A percentile compares a stretch with the other conserved stretches of the same genome.
phyloP scores from a whole-genome alignment of 2,888 invertebrate genomes.

The Aphrophora alni region DNA sequence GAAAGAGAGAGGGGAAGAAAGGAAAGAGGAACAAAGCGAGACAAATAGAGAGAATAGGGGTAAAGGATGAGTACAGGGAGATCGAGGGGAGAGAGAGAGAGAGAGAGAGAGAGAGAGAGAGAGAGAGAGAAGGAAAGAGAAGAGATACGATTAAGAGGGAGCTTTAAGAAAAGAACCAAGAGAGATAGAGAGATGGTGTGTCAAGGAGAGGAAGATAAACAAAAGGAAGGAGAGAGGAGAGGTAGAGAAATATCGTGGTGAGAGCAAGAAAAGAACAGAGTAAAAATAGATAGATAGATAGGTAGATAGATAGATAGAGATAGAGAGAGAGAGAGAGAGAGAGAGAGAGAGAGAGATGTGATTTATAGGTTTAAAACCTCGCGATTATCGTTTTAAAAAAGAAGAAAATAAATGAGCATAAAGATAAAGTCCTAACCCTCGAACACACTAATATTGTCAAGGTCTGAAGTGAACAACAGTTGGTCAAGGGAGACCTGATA shows the following conservation, averaged over 20 bases:
- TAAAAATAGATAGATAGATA: too few species aligned
- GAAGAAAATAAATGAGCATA: too few species aligned
- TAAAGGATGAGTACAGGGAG: too few species aligned
- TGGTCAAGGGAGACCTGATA: too few species aligned
- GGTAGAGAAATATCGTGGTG: neutral
- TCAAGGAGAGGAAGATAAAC: neutral
- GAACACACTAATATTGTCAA: too few species aligned
- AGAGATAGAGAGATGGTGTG: neutral
- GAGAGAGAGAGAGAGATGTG: too few species aligned
- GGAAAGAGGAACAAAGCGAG: conserved; percentile 53
- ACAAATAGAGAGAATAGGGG: neutral
- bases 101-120: conserved; percentile 53
- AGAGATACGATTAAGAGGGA: conserved; percentile 43
- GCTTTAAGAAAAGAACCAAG: neutral
- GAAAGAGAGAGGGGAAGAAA: neutral
- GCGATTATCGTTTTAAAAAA: too few species aligned
- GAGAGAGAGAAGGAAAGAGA: conserved; percentile 50
- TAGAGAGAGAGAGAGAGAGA: too few species aligned
- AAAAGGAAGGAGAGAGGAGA: conserved; percentile 7
- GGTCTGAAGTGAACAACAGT: too few species aligned
- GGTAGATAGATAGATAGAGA: too few species aligned
- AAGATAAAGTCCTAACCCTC: too few species aligned
- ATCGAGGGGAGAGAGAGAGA: neutral
- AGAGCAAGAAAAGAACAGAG: neutral
- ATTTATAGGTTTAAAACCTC: too few species aligned